These are phyloP conservation scores for Lomographa bimaculata DNA, from an alignment of 2,888 invertebrate genomes.

Conservation along the genomic window DNA sequence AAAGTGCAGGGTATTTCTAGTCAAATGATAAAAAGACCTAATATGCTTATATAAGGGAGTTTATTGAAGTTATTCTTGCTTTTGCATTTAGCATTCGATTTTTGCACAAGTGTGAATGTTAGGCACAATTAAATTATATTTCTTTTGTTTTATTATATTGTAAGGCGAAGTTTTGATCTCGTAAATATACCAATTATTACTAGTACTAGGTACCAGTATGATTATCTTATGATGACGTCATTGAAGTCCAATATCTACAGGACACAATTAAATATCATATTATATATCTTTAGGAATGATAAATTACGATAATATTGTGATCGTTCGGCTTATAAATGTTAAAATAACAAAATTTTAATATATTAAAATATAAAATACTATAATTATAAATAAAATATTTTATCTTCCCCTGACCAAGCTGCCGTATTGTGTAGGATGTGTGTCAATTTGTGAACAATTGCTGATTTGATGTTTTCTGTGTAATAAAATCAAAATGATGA, in stretches of 20 bases:
- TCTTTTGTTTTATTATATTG: constrained; percentile 4
- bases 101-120: constrained; percentile 28
- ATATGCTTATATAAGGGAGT: constrained; percentile 11
- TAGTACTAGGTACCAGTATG: constrained; percentile 11
- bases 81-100: constrained; percentile 18
- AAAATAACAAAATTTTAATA: constrained; percentile 24
- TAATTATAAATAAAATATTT: constrained; percentile 21
- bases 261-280: constrained; percentile 11
- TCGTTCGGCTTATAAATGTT: constrained; percentile 45
- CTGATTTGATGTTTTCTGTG: constrained; percentile 55
- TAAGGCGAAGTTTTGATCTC: constrained; percentile 17
- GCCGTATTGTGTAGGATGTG: constrained; percentile 48
- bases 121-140: constrained; percentile 23
- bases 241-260: constrained; percentile 5
- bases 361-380: constrained; percentile 26
- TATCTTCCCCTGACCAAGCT: constrained; percentile 58
- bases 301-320: constrained; percentile 41
- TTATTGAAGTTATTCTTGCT: constrained; percentile 5
- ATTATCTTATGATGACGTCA: constrained; percentile 12
- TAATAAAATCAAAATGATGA: constrained; percentile 48
- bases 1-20: constrained; percentile 48
- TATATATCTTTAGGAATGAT: constrained; percentile 29
- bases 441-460: constrained; percentile 67
- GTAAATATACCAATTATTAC: constrained; percentile 5
- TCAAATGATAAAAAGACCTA: constrained; percentile 28